Evolutionary conservation across 2,888 invertebrate species (phyloP).

Genomic region (Microctonus aethiopoides): DNA sequence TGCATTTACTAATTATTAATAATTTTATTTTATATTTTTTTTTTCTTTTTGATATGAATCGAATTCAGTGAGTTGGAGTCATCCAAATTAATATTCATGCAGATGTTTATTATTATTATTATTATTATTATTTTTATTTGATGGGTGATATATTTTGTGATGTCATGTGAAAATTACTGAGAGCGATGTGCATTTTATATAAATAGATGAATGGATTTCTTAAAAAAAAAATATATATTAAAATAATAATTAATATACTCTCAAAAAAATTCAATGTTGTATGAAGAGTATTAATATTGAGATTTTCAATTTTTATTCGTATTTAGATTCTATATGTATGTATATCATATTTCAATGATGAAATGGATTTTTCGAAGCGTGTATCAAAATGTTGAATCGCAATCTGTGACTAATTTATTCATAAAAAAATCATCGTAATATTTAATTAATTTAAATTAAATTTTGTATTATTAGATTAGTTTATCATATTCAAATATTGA

Average conservation of each 20-base stretch:
- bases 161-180: not conserved
- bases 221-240: not conserved
- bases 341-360: slow-evolving; percentile 55
- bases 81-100: not conserved
- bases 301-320: too few species aligned
- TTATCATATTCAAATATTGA: too few species aligned
- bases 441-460: too few species aligned
- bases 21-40: not conserved
- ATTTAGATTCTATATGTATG: too few species aligned
- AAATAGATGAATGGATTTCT: not conserved
- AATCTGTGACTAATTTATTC: slow-evolving; percentile 54
- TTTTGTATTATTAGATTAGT: too few species aligned
- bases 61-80: not conserved
- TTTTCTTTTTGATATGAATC: slow-evolving; percentile 1
- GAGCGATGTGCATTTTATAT: not conserved
- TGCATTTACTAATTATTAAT: not conserved
- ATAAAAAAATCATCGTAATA: slow-evolving; percentile 51
- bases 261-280: too few species aligned
- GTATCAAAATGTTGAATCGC: not conserved
- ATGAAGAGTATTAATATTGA: too few species aligned
- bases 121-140: too few species aligned
- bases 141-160: too few species aligned
- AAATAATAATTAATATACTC: too few species aligned
- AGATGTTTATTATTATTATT: too few species aligned
- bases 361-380: slow-evolving; percentile 60